Percentiles rank a stretch among this genome's conserved stretches.
Conservation (phyloP, 2,888 invertebrate species). For the Tricholauxania praeusta region DNA sequence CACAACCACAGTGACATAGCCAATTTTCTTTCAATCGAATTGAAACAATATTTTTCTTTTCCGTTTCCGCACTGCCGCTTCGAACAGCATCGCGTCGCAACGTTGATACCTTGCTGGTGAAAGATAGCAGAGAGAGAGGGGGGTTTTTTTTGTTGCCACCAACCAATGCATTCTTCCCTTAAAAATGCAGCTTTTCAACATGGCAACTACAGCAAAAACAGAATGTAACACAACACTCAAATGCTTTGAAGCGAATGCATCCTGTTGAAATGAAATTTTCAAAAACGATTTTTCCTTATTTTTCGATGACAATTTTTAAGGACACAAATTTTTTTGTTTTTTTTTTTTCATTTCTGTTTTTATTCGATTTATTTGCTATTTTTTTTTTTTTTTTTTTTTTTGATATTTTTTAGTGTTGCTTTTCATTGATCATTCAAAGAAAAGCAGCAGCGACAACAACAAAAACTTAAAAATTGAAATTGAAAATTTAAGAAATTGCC, state of each 20-base stretch:
- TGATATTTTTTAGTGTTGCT: background rate
- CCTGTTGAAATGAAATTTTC: constrained; percentile 31
- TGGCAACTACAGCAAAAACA: too few species aligned
- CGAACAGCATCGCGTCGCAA: background rate
- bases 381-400: background rate
- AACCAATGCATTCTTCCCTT: background rate
- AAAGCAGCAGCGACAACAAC: constrained; percentile 6
- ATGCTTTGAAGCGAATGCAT: constrained; percentile 12
- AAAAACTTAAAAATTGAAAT: constrained; percentile 23
- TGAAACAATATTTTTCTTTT: constrained; percentile 63
- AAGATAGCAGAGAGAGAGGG: too few species aligned
- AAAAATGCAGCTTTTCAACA: constrained; percentile 4
- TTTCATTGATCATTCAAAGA: background rate
- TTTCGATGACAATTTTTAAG: constrained; percentile 21
- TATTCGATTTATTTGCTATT: background rate
- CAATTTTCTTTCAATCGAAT: constrained; percentile 55
- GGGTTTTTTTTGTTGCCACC: background rate
- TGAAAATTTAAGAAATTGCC: constrained; percentile 31
- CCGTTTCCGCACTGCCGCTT: constrained; percentile 52
- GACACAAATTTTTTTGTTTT: background rate
- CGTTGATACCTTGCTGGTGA: too few species aligned
- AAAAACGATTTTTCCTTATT: constrained; percentile 13
- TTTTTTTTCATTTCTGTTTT: background rate
- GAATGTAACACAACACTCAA: background rate
- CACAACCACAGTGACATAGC: too few species aligned